phyloP scores from a whole-genome alignment of 2,113 vertebrate genomes.

The Apodemus sylvaticus region DNA sequence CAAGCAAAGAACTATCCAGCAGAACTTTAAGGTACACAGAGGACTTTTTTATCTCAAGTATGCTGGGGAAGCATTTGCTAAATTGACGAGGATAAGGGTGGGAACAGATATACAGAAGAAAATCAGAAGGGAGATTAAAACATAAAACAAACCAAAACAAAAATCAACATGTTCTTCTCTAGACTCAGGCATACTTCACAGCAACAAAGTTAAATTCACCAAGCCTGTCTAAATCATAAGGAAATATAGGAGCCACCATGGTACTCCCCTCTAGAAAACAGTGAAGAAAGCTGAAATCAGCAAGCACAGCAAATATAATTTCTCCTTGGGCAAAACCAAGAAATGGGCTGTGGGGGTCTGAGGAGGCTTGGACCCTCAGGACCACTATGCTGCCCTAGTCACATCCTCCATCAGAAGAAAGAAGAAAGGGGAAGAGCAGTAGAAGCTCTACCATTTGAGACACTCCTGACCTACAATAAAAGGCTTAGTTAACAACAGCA shows the following conservation, averaged over 20 bases:
- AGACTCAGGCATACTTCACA: not conserved
- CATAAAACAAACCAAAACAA: not conserved
- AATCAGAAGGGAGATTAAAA: not conserved
- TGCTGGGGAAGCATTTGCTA: not conserved
- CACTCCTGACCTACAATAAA: not conserved
- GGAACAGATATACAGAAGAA: not conserved
- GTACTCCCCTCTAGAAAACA: not conserved
- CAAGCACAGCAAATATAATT: not conserved
- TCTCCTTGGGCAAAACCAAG: not conserved
- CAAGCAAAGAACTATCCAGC: not conserved
- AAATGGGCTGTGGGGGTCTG: not conserved
- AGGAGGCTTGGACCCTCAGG: not conserved
- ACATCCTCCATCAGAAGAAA: not conserved
- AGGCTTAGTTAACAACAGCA: not conserved
- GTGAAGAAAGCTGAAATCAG: not conserved
- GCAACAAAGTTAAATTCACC: not conserved
- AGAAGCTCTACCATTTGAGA: not conserved
- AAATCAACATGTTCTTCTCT: not conserved
- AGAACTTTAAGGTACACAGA: not conserved
- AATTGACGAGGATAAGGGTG: not conserved
- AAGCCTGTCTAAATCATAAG: not conserved
- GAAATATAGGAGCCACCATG: not conserved
- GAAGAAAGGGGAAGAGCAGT: not conserved
- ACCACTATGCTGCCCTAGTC: not conserved
- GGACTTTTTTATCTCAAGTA: not conserved